Conservation (phyloP, 1,140 invertebrate genomes). For the Drosophila bocqueti region DNA sequence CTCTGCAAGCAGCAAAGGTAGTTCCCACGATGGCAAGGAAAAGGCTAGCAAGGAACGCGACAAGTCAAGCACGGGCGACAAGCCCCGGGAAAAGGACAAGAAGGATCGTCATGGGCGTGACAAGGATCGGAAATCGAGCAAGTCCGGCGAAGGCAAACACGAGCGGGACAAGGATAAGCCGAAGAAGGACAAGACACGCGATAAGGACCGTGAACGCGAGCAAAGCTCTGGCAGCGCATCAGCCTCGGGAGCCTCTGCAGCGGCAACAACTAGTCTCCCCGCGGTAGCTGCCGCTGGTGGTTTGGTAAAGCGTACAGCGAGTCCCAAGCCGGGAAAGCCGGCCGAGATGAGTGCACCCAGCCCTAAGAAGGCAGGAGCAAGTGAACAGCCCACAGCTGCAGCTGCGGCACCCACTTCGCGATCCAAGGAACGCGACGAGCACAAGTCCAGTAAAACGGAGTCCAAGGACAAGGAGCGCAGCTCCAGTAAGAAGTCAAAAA, state of each 20-base stretch:
- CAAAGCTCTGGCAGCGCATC: slow-evolving; percentile 78
- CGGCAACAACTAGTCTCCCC: slow-evolving; percentile 1
- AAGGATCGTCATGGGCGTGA: slow-evolving; percentile 88
- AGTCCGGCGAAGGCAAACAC: slow-evolving; percentile 86
- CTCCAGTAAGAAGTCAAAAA: slow-evolving; percentile 86
- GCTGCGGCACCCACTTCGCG: slow-evolving; percentile 34
- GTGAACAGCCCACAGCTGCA: slow-evolving; percentile 12
- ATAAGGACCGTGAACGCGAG: slow-evolving; percentile 88
- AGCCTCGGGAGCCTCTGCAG: slow-evolving; percentile 2
- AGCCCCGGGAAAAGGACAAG: slow-evolving; percentile 86
- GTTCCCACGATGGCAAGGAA: slow-evolving; percentile 59
- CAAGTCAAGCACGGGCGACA: slow-evolving; percentile 69
- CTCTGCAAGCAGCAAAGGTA: slow-evolving; percentile 34
- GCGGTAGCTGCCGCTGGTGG: slow-evolving; percentile 1
- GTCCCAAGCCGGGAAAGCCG: slow-evolving; percentile 85
- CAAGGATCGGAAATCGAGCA: slow-evolving; percentile 85
- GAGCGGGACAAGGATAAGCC: slow-evolving; percentile 89
- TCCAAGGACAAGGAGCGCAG: slow-evolving; percentile 86
- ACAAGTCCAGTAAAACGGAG: slow-evolving; percentile 75
- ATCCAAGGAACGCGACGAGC: slow-evolving; percentile 82
- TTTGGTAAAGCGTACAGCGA: slow-evolving; percentile 87
- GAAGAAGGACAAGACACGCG: slow-evolving; percentile 87
- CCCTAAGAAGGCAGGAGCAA: slow-evolving; percentile 51
- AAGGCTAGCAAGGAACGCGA: slow-evolving; percentile 77
- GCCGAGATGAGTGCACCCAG: slow-evolving; percentile 62